Base-by-base conservation (phyloP, 2,113 vertebrate species). In the Climacteris rufus region DNA sequence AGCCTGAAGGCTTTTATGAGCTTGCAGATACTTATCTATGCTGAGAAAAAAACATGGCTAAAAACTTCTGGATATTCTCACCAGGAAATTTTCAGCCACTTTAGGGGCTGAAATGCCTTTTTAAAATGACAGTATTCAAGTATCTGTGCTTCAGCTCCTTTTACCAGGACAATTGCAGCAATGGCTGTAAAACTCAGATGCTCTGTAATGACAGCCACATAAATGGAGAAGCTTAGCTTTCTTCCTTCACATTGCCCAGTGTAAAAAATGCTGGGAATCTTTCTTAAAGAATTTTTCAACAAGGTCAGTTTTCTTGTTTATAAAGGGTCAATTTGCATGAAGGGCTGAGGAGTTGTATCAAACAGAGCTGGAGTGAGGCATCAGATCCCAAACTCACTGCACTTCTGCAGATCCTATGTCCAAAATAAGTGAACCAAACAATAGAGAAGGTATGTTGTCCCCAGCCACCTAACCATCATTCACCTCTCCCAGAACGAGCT, bases 381-480 rank as follows among this genome's bases (percentile, higher is more conserved):
- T 4, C 24, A 56, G 31, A 33, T 24, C 14, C 15, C 2, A 2
- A 63, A 82, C 5, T 19, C 77, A 24, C 3, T 1, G 9, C 3
- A 3, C 2, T 59, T 87, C n/a, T 68, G 49, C 37, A 70, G 42
- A 44, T 9, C 31, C 14, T 52, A 37, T 72, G n/a, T 13, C 24
- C 25, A 47, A 76, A 79, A 50, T 1, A 42, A 56, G 24, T 27
- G 42, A 85, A 37, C 7, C 3, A 52, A 88, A 31, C 20, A 56
- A 52, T 0, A 0, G 24, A 17, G 9, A 59, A 65, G 9, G 10
- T 37, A 4, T 56, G 13, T 3, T 56, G 5, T 56, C 47, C 45
- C 15, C 44, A 64, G 9, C 8, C 1, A 1, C 23, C 28, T 37
- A 37, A 71, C 33, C 42, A n/a, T 12, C 68, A 0, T 0, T 11